phyloP scores from a whole-genome alignment of 2,888 invertebrate genomes.

The Hyppa rectilinea region DNA sequence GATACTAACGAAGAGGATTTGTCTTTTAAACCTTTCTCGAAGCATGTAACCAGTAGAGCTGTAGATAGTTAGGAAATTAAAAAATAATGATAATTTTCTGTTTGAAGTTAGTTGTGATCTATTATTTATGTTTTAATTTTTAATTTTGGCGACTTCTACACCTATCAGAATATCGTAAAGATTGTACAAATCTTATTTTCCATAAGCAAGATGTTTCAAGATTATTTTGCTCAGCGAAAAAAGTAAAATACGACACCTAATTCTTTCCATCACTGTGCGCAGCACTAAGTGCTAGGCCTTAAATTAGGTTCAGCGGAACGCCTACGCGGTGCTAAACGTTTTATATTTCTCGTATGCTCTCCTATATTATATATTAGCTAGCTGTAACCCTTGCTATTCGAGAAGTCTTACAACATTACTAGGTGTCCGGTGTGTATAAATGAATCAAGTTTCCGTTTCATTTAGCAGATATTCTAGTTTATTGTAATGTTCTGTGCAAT shows the following conservation, averaged over 20 bases:
- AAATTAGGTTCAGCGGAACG: conserved; percentile 10
- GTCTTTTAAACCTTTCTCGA: no score
- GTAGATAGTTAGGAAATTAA: no score
- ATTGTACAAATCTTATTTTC: not conserved
- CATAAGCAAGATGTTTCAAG: not conserved
- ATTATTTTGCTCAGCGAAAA: not conserved
- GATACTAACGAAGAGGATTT: not conserved
- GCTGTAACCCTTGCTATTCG: conserved; percentile 8
- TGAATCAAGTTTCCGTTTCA: not conserved
- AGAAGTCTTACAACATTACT: conserved; percentile 3
- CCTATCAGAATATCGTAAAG: not conserved
- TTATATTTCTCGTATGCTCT: conserved; percentile 15
- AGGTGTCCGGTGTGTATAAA: not conserved
- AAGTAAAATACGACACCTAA: not conserved
- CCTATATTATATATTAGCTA: conserved; percentile 7
- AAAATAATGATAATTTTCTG: no score
- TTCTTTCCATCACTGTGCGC: not conserved
- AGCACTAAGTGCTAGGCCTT: conserved; percentile 11
- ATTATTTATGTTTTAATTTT: no score
- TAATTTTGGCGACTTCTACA: no score
- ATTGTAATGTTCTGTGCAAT: no score
- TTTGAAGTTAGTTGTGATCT: not conserved
- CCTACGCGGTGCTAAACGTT: conserved; percentile 18
- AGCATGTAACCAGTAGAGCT: no score
- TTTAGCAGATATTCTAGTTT: not conserved